Percentiles rank a stretch among this genome's conserved stretches.
Evolutionary conservation across 2,888 invertebrate genomes (phyloP).

Genomic region (Bedellia somnulentella): DNA sequence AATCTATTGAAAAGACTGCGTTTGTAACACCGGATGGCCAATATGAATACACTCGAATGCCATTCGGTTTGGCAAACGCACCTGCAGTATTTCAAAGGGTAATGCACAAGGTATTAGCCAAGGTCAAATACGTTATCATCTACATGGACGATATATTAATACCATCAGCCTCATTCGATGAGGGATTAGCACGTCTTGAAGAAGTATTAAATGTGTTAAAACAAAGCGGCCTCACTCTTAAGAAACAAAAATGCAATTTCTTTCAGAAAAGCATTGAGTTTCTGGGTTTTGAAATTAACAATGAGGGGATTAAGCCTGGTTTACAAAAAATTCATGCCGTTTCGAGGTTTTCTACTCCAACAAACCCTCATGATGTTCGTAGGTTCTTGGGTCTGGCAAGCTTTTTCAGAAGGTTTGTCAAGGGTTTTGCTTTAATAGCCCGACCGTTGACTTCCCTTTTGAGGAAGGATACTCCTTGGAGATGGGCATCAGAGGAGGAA

Average conservation of each 20-base stretch:
- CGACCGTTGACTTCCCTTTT: conserved; percentile 11
- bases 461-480: conserved; percentile 9
- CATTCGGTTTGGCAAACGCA: conserved; percentile 20
- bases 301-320: conserved; percentile 11
- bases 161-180: conserved; percentile 9
- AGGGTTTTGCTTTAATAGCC: conserved; percentile 13
- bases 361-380: no score
- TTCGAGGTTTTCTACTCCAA: no score
- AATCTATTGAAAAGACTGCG: no score
- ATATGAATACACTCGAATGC: no score
- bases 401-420: conserved; percentile 14
- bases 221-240: no score
- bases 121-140: conserved; percentile 9
- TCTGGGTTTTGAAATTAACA: conserved; percentile 12
- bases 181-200: conserved; percentile 11
- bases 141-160: conserved; percentile 18
- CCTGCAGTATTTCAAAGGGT: no score
- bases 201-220: no score
- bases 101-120: no score
- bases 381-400: conserved; percentile 12
- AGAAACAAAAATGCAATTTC: no score
- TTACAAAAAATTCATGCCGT: conserved; percentile 9
- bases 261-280: no score
- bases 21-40: no score
- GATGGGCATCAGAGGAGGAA: conserved; percentile 10